A percentile compares a stretch with the other conserved stretches of the same genome.
Evolutionary conservation across 2,797 vertebrate genomes (phyloP).

Genomic region (Pipistrellus nathusii): DNA sequence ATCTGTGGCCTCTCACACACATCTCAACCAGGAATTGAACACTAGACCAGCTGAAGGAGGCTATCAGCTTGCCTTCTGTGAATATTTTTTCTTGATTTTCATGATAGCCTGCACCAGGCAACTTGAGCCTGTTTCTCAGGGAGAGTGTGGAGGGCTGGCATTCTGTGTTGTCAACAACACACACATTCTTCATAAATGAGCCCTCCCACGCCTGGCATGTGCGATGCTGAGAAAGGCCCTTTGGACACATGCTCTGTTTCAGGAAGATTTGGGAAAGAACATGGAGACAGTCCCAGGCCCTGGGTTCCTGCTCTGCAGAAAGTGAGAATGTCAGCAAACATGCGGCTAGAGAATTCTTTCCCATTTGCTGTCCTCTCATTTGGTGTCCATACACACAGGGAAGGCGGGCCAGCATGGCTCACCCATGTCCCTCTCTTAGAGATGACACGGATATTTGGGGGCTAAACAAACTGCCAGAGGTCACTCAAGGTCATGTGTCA

Average conservation of each 20-base stretch:
- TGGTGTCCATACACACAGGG: background rate
- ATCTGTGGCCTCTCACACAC: background rate
- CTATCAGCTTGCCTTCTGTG: constrained; percentile 58
- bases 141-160: background rate
- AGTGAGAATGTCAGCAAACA: background rate
- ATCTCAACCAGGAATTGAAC: too few relatives aligned
- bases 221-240: background rate
- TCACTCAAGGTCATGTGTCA: background rate
- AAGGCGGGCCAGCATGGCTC: background rate
- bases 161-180: background rate
- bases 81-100: constrained; percentile 61
- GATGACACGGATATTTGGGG: background rate
- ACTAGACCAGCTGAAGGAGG: background rate
- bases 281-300: background rate
- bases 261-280: background rate
- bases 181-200: background rate
- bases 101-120: background rate
- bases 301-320: background rate
- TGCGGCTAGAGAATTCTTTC: background rate
- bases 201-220: background rate
- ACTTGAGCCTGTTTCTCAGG: background rate
- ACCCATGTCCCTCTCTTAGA: background rate
- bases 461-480: background rate
- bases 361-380: background rate
- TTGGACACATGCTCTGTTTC: background rate